A percentile compares a stretch with the other conserved stretches of the same genome.
These are phyloP conservation scores for Heteromormyrus szaboi DNA, from an alignment of 2,797 vertebrate genomes.

Conservation along the genomic window DNA sequence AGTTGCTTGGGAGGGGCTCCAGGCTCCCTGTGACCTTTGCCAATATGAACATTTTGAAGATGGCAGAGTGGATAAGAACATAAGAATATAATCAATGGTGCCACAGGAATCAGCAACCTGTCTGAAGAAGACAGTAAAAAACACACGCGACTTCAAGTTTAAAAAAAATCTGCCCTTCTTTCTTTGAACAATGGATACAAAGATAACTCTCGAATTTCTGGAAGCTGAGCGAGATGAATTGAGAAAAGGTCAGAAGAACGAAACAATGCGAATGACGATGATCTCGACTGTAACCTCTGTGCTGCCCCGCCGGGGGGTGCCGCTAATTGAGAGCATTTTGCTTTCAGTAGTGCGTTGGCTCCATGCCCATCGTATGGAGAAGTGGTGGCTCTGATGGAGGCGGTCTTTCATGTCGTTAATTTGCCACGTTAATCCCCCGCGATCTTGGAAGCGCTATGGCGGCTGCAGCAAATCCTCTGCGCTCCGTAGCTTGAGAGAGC, in stretches of 20 bases:
- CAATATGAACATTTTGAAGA: neutral
- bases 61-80: neutral
- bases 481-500: conserved; percentile 44
- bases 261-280: conserved; percentile 10
- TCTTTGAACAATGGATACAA: neutral
- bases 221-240: neutral
- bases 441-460: conserved; percentile 43
- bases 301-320: conserved; percentile 46
- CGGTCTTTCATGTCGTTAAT: conserved; percentile 59
- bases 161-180: neutral
- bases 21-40: neutral
- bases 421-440: conserved; percentile 49
- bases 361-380: conserved; percentile 38
- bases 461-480: conserved; percentile 37
- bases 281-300: conserved; percentile 32
- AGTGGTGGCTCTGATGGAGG: conserved; percentile 46
- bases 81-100: neutral
- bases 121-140: neutral
- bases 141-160: neutral
- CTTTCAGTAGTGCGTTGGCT: conserved; percentile 48
- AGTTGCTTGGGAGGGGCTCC: neutral
- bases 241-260: neutral
- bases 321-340: conserved; percentile 58
- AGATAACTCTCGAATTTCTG: neutral
- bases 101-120: neutral